These are phyloP conservation scores for Scaptomyza montana DNA, from an alignment of 1,140 invertebrate species.

Conservation along the genomic window DNA sequence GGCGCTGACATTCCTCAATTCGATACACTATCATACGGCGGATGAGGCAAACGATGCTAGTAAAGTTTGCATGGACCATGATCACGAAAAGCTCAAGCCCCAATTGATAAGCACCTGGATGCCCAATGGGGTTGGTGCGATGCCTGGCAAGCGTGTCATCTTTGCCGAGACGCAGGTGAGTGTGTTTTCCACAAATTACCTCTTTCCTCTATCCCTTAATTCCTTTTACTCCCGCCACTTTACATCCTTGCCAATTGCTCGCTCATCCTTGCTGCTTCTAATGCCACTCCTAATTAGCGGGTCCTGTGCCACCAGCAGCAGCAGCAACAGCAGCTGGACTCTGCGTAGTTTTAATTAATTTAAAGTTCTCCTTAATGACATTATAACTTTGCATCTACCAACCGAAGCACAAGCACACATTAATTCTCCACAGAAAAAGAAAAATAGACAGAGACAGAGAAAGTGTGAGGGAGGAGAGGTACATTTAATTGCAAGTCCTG, in stretches of 20 bases:
- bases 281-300: slow-evolving; percentile 75
- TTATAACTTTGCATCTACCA: slow-evolving; percentile 74
- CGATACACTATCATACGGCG: slow-evolving; percentile 85
- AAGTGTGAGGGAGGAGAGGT: slow-evolving; percentile 33
- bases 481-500: slow-evolving; percentile 69
- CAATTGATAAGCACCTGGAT: slow-evolving; percentile 94
- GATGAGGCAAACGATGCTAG: slow-evolving; percentile 83
- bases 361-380: slow-evolving; percentile 80
- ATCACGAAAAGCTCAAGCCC: slow-evolving; percentile 91
- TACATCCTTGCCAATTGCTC: background rate
- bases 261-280: slow-evolving; percentile 21
- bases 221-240: background rate
- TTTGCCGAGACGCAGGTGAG: slow-evolving; percentile 94
- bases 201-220: background rate
- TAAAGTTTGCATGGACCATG: slow-evolving; percentile 92
- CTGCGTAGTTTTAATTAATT: slow-evolving; percentile 78
- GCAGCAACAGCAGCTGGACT: slow-evolving; percentile 62
- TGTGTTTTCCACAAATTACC: slow-evolving; percentile 25
- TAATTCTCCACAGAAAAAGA: slow-evolving; percentile 40
- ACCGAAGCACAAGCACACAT: slow-evolving; percentile 42
- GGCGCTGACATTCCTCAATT: slow-evolving; percentile 86
- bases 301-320: slow-evolving; percentile 19
- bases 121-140: slow-evolving; percentile 92
- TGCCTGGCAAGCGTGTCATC: slow-evolving; percentile 91
- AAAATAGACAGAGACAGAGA: background rate